phyloP scores from a whole-genome alignment of 2,888 invertebrate species.

The Drosophila melanosoma region DNA sequence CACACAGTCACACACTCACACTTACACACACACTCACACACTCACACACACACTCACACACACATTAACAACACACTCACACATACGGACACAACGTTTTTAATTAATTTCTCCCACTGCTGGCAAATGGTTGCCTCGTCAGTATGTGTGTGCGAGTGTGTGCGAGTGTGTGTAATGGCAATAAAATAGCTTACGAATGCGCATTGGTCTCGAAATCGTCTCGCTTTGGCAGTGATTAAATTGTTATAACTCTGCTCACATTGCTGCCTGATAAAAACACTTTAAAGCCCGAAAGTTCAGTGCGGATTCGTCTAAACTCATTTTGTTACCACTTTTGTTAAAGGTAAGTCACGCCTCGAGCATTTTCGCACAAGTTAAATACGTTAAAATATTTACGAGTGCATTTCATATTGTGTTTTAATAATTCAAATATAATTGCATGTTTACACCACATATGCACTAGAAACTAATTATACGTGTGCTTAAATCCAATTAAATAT shows the following conservation, averaged over 20 bases:
- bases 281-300: constrained; percentile 27
- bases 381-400: neutral
- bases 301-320: neutral
- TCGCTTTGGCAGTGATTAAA: constrained; percentile 69
- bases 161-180: constrained; percentile 45
- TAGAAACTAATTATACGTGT: neutral
- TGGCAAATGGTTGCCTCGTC: constrained; percentile 51
- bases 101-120: constrained; percentile 74
- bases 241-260: constrained; percentile 57
- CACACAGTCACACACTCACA: constrained; percentile 13
- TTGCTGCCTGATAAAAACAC: constrained; percentile 22
- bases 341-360: constrained; percentile 3
- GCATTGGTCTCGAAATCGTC: constrained; percentile 43
- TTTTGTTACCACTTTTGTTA: constrained; percentile 19
- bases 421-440: constrained; percentile 1
- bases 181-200: constrained; percentile 68
- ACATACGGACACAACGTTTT: constrained; percentile 49
- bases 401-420: constrained; percentile 5
- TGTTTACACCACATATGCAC: neutral
- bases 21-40: constrained; percentile 11
- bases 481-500: neutral
- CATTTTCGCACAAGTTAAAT: constrained; percentile 11
- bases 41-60: constrained; percentile 4
- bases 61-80: constrained; percentile 11
- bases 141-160: constrained; percentile 22